Evolutionary conservation across 2,113 vertebrate genomes (phyloP), one percentile per base, ranked within the genome.

Genomic region (Carlito syrichta): DNA sequence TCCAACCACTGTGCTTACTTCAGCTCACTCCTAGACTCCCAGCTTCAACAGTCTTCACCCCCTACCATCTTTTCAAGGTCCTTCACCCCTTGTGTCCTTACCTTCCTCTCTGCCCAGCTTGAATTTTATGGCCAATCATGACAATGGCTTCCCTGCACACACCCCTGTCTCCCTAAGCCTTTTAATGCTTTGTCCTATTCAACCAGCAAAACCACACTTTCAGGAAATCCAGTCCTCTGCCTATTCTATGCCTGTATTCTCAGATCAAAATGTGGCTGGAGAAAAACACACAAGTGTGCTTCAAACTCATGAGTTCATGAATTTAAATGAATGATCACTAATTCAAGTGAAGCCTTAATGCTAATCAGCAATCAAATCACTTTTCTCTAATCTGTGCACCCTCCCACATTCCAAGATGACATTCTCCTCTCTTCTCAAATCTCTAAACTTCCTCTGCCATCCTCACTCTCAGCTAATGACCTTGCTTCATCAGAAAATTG

Each of bases 281-380:
- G 43, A 62, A 69, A 96, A 97, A 93, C 20, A 85, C 22, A 89
- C 7, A 84, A n/a, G 38, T 9, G 23, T 93, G 56, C 50, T 97
- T 86, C 79, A 92, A 68, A 93, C 91, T 91, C 40, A 58, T 85
- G 74, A 94, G 86, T 91, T 95, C 25, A 63, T 56, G 62, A 95
- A 89, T 76, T 82, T 89, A 86, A 85, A 96, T 89, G 86, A 83
- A 91, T 92, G 63, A 96, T 95, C 71, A 7, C 54, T 94, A 83
- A 96, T 96, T 92, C 91, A 87, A 94, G 40, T 38, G 63, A 77
- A 38, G 50, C 19, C 71, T 90, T 94, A 76, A 96, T 74, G 79
- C 60, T 86, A 96, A 89, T 92, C 35, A 93, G 87, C 92, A 90
- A 96, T 90, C 94, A 95, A 84, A 76, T 87, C 86, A 58, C 9